Base-by-base conservation (phyloP, 2,888 invertebrate genomes). In the Eulithis prunata region DNA sequence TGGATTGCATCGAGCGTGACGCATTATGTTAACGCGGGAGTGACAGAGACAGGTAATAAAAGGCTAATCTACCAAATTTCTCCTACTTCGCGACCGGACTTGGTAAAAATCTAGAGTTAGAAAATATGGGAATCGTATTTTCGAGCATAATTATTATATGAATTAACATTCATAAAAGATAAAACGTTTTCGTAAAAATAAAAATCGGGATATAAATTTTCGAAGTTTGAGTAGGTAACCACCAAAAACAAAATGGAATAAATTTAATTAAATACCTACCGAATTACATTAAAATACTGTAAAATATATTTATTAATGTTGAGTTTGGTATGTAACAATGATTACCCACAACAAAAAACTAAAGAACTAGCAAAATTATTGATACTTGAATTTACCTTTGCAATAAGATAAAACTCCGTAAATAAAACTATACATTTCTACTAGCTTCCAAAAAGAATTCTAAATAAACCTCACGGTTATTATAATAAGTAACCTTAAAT, bases 351-450 rank as follows among this genome's bases (percentile, higher is more conserved):
- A 72, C 62, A 68, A 67, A 32, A 63, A 53, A 66, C 60, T 56
- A 63, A 49, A 36, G 32, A 71, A 68, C 66, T 61, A 68, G 62
- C 67, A 69, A 70, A 66, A 64, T 36, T 56, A 69, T 58, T 58
- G 41, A 61, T 56, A 41, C 51, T 57, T 54, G 52, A 14, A 59
- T 52, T 55, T 11, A 43, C 54, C n/a, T 52, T 56, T 28, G 12
- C 52, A 59, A 52, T 55, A 32, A 66, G 54, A 49, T 32, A 54
- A 62, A 61, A 62, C 46, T 46, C 14, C 7, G 59, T 61, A 64
- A 64, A 68, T 64, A 63, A 63, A 57, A 45, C 63, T 63, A 60
- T 64, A 67, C 53, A 67, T 62, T 54, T 60, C 36, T 53, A 56
- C 46, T 57, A 60, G 45, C 14, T n/a, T 59, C 46, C 43, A 57